Percentiles rank a stretch among this genome's conserved stretches.
Conservation (phyloP, 2,797 vertebrate genomes). For the Erethizon dorsatum region DNA sequence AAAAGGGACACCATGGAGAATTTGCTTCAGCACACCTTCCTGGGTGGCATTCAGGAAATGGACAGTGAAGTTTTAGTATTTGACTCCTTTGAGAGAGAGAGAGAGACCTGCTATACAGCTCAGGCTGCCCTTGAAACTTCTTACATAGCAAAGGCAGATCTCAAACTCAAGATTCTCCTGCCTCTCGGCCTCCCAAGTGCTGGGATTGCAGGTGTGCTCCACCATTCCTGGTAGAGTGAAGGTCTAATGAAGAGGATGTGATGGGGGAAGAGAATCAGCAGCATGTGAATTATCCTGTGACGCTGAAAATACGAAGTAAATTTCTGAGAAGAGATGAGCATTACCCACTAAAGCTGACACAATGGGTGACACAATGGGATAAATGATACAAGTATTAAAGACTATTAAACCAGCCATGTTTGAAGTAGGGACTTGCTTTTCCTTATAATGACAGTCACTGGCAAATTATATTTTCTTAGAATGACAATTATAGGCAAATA, state of each 20-base stretch:
- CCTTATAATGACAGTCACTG: slow-evolving; percentile 53
- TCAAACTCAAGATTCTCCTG: neutral
- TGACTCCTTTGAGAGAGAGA: neutral
- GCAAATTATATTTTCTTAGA: slow-evolving; percentile 62
- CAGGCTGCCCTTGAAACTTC: neutral
- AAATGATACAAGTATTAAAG: neutral
- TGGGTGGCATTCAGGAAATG: neutral
- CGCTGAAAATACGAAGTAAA: neutral
- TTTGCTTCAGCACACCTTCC: neutral
- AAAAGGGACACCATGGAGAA: neutral
- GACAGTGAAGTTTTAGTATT: neutral
- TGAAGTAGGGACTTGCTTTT: slow-evolving; percentile 29
- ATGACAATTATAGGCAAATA: slow-evolving; percentile 56
- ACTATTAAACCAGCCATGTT: neutral
- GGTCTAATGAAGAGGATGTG: neutral
- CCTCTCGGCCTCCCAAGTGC: neutral
- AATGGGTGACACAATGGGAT: neutral
- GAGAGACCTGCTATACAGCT: too few species aligned
- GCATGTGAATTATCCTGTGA: neutral
- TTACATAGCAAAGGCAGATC: neutral
- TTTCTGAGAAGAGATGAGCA: slow-evolving; percentile 1
- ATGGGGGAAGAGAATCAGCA: neutral
- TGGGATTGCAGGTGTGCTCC: neutral
- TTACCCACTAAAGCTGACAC: neutral
- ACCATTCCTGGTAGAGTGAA: neutral